Percentiles rank a stretch among this genome's conserved stretches.
Conservation (phyloP, 2,113 vertebrate genomes). For the Oxyura jamaicensis region DNA sequence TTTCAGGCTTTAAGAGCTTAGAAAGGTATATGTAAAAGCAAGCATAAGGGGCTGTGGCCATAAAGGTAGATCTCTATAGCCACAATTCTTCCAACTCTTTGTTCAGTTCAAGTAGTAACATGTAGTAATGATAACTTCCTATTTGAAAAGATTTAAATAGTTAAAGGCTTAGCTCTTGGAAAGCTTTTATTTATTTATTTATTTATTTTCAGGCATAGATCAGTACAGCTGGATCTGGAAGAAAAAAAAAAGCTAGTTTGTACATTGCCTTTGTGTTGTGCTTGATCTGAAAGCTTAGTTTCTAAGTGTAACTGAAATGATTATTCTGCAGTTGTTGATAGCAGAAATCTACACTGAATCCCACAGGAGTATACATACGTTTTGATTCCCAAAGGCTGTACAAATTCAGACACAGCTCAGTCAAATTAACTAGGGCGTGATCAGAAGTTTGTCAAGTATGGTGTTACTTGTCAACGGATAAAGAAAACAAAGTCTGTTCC, state of each 20-base stretch:
- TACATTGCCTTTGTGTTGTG: rapidly evolving
- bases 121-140: neutral
- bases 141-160: neutral
- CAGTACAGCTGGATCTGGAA: neutral
- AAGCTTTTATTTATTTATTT: too few relatives aligned
- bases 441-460: neutral
- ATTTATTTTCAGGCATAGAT: neutral
- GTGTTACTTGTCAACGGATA: neutral
- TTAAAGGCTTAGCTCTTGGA: neutral
- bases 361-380: neutral
- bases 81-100: neutral
- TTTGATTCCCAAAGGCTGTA: neutral
- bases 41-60: neutral
- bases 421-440: neutral
- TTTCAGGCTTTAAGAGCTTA: neutral
- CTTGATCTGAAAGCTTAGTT: neutral
- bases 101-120: neutral
- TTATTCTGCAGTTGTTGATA: neutral
- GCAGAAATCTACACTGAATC: neutral
- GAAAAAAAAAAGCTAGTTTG: neutral
- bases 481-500: neutral
- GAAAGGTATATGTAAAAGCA: neutral
- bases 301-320: neutral
- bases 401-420: neutral
- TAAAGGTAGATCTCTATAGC: neutral